Base-by-base conservation (phyloP, 2,797 vertebrate species). In the Todus mexicanus region DNA sequence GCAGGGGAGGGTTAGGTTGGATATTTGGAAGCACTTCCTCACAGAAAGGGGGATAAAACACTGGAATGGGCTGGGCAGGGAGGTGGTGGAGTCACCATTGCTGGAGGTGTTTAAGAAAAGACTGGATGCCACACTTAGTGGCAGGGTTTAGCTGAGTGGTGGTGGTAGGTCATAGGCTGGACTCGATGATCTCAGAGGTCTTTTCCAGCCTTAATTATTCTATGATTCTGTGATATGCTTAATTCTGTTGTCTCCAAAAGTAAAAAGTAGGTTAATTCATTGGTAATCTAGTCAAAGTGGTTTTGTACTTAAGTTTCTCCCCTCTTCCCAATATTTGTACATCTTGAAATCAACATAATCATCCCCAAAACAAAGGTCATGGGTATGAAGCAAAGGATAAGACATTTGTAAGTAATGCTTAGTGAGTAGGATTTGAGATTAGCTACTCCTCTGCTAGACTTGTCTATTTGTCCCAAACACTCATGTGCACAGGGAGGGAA, bases 401-500 rank as follows among this genome's bases (percentile, higher is more conserved):
- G 56, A 29, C 10, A 12, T 48, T 20, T 21, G 5, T 26, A 65
- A 65, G 12, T 38, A 45, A 7, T 2, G 43, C 8, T 38, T 22
- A 33, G 20, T 8, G 26, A 78, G 59, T 6, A 51, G 27, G 23
- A 15, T 45, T 54, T 70, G 51, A 63, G 72, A 33, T 37, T 5
- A 56, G n/a, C 31, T 68, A 1, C 33, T 83, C 12, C 43, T 60
- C 29, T 57, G 5, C 21, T 25, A 26, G 33, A 27, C 65, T 26
- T 2, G 0, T 8, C 10, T 14, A 4, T 69, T 31, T 51, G 25
- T 38, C 33, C 21, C 37, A 38, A 19, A n/a, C 11, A 6, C 2
- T 4, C 2, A 0, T 8, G 4, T 22, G 64, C 23, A 3, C 0
- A 1, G 37, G 33, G 37, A 48, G 31, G 40, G 47, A 51, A 73